Evolutionary conservation across 1,140 invertebrate genomes (phyloP).

Genomic region (Neodiprion pinetum): DNA sequence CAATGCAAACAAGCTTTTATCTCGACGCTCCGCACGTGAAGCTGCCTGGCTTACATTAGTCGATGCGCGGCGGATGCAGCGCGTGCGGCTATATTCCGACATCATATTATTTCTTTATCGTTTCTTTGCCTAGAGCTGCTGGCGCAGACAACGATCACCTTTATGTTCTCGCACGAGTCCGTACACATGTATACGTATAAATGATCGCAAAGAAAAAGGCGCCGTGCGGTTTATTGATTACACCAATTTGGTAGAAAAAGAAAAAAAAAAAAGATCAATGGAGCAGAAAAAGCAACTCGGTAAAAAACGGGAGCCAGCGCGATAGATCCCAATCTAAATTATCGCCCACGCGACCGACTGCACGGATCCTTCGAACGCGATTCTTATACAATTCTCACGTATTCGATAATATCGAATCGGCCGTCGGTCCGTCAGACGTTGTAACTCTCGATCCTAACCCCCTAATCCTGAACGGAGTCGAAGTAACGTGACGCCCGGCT

Average conservation of each 20-base stretch:
- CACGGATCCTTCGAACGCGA: not conserved
- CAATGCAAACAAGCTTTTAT: no score
- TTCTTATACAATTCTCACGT: not conserved
- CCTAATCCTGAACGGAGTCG: not conserved
- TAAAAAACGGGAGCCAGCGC: not conserved
- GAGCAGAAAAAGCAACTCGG: not conserved
- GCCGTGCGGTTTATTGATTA: constrained; percentile 5
- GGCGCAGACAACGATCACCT: no score
- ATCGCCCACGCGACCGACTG: not conserved
- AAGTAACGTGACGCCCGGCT: not conserved
- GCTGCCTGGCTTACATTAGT: no score
- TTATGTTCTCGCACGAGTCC: no score
- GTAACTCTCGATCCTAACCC: not conserved
- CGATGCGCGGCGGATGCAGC: no score
- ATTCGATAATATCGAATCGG: not conserved
- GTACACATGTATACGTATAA: no score
- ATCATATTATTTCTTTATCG: no score
- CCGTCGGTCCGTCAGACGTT: not conserved
- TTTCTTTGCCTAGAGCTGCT: no score
- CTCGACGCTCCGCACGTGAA: no score
- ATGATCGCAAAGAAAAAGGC: not conserved
- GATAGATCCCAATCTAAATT: not conserved
- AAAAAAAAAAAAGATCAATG: not conserved
- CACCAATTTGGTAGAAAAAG: not conserved
- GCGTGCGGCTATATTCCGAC: no score